These are phyloP conservation scores for Pomacea canaliculata DNA, from an alignment of 2,888 invertebrate genomes.

Conservation along the genomic window DNA sequence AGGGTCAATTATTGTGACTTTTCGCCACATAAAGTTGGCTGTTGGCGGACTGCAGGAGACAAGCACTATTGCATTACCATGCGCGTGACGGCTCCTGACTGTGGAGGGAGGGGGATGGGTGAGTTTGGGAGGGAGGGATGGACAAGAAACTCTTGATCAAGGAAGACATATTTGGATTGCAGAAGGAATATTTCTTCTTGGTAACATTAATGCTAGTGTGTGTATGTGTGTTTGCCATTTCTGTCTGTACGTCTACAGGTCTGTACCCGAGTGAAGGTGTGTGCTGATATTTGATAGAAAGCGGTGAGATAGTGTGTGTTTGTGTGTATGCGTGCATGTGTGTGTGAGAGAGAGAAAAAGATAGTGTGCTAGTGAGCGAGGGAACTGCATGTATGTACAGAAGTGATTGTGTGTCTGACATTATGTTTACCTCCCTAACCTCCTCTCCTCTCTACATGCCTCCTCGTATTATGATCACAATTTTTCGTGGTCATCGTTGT, in stretches of 20 bases:
- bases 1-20: too few relatives aligned
- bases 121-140: too few relatives aligned
- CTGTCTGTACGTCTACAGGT: background rate
- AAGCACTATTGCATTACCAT: background rate
- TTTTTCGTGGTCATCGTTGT: too few relatives aligned
- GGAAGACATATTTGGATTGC: too few relatives aligned
- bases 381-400: background rate
- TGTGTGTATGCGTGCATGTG: background rate
- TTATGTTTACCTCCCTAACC: background rate
- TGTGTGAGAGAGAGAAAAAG: background rate
- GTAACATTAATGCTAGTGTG: background rate
- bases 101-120: too few relatives aligned
- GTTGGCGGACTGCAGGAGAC: too few relatives aligned
- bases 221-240: background rate
- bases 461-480: too few relatives aligned
- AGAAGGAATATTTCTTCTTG: too few relatives aligned
- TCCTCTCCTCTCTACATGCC: too few relatives aligned
- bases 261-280: background rate
- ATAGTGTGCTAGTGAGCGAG: background rate
- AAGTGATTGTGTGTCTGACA: background rate
- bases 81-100: background rate
- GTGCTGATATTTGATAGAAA: background rate
- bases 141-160: too few relatives aligned
- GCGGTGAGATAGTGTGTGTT: background rate
- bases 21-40: too few relatives aligned